Evolutionary conservation across 53 echinoderm and acorn worm species (phyloP), one percentile per base, ranked within the genome.

Genomic region (Arbacia lixula): DNA sequence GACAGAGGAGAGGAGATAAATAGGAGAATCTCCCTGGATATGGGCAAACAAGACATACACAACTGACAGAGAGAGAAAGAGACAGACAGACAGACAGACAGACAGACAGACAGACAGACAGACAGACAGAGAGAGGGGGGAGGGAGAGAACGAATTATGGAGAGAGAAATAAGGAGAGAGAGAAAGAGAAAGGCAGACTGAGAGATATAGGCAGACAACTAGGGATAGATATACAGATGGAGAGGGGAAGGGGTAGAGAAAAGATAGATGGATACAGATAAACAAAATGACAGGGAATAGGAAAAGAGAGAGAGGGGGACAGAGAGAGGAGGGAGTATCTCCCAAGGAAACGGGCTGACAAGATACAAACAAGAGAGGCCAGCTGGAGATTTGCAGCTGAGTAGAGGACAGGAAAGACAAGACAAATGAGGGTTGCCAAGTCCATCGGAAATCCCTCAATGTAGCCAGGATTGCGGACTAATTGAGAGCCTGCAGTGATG

Each of bases 371-470:
- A n/a, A n/a, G n/a, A n/a, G n/a, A n/a, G n/a, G n/a, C n/a, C n/a
- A n/a, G n/a, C n/a, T n/a, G n/a, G n/a, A n/a, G n/a, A n/a, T n/a
- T n/a, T n/a, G n/a, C n/a, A n/a, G n/a, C n/a, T n/a, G n/a, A n/a
- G n/a, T n/a, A n/a, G n/a, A n/a, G n/a, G n/a, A n/a, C n/a, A n/a
- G n/a, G n/a, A n/a, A n/a, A n/a, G n/a, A n/a, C n/a, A n/a, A n/a
- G n/a, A n/a, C n/a, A n/a, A n/a, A n/a, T n/a, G 63, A 31, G 25
- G 37, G 38, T 36, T 4, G 39, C 36, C 6, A 4, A 69, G 42
- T 42, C 69, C 12, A 11, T n/a, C 69, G 69, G 69, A 69, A 69
- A 43, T 69, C 24, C 40, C 40, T 69, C 40, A 69, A 69, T 69
- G 69, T 41, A 41, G 43, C 69, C 43, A 42, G 69, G 43, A 69